A percentile compares a stretch with the other conserved stretches of the same genome.
phyloP scores from a whole-genome alignment of 2,797 vertebrate genomes.

The Pseudomugil tenellus region DNA sequence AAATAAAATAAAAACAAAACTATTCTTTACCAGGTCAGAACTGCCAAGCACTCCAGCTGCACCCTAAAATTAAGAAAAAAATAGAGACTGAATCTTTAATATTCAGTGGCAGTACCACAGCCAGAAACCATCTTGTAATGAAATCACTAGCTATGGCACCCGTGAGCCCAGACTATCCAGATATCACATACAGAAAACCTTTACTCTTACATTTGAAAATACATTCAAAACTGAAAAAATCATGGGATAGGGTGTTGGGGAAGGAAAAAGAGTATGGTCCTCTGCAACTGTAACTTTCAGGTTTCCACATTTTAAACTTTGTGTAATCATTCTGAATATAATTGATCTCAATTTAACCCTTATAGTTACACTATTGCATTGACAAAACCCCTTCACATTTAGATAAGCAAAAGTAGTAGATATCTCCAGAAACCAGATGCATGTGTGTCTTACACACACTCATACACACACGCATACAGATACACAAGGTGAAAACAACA shows the following conservation, averaged over 20 bases:
- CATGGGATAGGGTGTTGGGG: too few species aligned
- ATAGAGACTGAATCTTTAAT: neutral
- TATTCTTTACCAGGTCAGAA: slow-evolving; percentile 79
- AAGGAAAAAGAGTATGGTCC: too few species aligned
- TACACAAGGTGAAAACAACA: neutral
- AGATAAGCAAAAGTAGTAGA: neutral
- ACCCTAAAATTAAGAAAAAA: slow-evolving; percentile 70
- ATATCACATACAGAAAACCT: neutral
- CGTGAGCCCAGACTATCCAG: neutral
- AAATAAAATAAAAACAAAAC: too few species aligned
- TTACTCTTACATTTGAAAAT: too few species aligned
- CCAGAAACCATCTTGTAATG: neutral
- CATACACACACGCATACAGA: neutral
- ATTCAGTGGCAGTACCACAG: too few species aligned
- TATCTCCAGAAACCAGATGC: neutral
- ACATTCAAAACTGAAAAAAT: too few species aligned
- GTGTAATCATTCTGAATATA: too few species aligned
- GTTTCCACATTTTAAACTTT: too few species aligned
- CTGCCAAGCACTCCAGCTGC: slow-evolving; percentile 79
- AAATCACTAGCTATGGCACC: neutral
- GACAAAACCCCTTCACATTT: neutral
- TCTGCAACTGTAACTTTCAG: too few species aligned
- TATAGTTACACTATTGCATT: neutral
- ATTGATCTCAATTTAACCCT: too few species aligned
- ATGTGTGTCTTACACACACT: too few species aligned